Evolutionary conservation across 2,113 vertebrate genomes (phyloP).

Genomic region (Pelodiscus sinensis): DNA sequence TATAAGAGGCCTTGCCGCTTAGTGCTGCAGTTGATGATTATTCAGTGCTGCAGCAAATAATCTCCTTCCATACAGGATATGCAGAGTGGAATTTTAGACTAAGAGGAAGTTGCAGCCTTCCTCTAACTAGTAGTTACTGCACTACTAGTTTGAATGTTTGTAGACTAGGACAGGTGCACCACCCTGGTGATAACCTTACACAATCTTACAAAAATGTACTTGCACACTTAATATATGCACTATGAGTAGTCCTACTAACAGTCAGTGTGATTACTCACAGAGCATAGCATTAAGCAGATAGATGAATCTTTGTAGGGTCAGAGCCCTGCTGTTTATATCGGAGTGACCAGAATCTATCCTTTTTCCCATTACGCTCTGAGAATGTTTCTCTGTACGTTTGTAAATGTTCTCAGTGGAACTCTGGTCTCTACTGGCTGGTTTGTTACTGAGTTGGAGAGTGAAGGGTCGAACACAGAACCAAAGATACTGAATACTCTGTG

Average conservation of each 20-base stretch:
- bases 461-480: background rate
- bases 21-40: background rate
- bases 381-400: background rate
- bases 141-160: background rate
- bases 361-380: background rate
- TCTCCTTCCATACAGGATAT: background rate
- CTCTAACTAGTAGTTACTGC: background rate
- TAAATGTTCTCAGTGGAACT: background rate
- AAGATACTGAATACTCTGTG: background rate
- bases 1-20: background rate
- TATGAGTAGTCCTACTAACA: background rate
- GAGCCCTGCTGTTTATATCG: background rate
- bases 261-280: background rate
- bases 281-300: background rate
- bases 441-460: background rate
- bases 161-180: background rate
- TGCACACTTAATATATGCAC: background rate
- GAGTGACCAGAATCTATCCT: background rate
- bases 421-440: background rate
- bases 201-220: fast-evolving
- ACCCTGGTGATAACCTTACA: fast-evolving
- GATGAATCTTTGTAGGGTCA: background rate
- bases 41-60: background rate
- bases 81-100: background rate
- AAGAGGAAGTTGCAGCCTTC: background rate